These are phyloP conservation scores for Haliclona indistincta DNA, from an alignment of 37 sponge, comb jelly and placozoan species.

Conservation along the genomic window DNA sequence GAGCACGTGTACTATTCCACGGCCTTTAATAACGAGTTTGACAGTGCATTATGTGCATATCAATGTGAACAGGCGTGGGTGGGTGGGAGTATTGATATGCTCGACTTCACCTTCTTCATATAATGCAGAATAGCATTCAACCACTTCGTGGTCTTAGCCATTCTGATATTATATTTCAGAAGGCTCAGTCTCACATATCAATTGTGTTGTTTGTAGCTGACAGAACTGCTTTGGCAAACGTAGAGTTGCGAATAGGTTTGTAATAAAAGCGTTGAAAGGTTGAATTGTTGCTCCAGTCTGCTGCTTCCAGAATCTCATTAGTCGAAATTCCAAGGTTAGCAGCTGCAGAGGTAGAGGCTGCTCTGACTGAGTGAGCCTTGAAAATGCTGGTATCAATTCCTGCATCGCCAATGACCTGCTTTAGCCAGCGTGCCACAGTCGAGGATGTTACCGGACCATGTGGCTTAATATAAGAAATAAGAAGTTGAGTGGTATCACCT, in stretches of 20 bases:
- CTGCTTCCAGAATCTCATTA: slow-evolving; percentile 25
- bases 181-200: background rate
- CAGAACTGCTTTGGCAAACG: background rate
- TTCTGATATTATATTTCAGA: too few species aligned
- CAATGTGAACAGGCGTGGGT: too few species aligned
- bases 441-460: slow-evolving; percentile 19
- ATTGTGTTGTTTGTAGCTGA: background rate
- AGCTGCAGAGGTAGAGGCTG: slow-evolving; percentile 27
- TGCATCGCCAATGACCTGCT: slow-evolving; percentile 2
- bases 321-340: slow-evolving; percentile 14
- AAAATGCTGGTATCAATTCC: slow-evolving; percentile 36
- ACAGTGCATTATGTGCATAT: too few species aligned
- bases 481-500: background rate
- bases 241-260: background rate
- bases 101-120: too few species aligned
- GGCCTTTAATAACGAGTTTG: too few species aligned
- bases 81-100: too few species aligned
- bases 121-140: too few species aligned
- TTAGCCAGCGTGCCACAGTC: slow-evolving; percentile 41
- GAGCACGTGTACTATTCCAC: background rate
- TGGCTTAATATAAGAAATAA: slow-evolving; percentile 25
- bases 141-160: too few species aligned
- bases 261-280: slow-evolving; percentile 24
- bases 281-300: slow-evolving; percentile 19
- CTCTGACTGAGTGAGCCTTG: slow-evolving; percentile 38